Evolutionary conservation across 2,888 invertebrate genomes (phyloP).

Genomic region (Idaea aversata): DNA sequence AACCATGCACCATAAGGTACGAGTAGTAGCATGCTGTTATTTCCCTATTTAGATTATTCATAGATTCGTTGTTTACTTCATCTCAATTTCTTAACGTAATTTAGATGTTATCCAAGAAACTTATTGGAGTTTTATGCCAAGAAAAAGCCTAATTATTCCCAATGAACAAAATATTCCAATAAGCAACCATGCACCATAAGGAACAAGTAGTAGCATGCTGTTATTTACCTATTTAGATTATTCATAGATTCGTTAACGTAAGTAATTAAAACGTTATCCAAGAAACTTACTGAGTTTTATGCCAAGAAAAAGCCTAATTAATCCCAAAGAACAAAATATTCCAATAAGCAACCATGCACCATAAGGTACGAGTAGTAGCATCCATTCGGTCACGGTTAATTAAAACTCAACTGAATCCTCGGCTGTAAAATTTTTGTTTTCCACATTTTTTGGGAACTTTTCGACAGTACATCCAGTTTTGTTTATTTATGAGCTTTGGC

Average conservation of each 20-base stretch:
- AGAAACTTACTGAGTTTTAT: too few relatives aligned
- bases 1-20: conserved; percentile 33
- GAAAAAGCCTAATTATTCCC: too few relatives aligned
- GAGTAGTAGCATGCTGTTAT: conserved; percentile 38
- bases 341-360: conserved; percentile 21
- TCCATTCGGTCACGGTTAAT: conserved; percentile 62
- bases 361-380: conserved; percentile 30
- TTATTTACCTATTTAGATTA: too few relatives aligned
- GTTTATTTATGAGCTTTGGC: conserved; percentile 78
- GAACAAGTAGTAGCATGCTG: conserved; percentile 36
- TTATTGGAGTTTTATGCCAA: too few relatives aligned
- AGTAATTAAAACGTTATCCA: too few relatives aligned
- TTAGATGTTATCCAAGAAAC: too few relatives aligned
- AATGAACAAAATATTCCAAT: conserved; percentile 7
- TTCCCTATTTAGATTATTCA: too few relatives aligned
- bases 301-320: background rate
- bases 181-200: conserved; percentile 29
- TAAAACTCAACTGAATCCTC: conserved; percentile 72
- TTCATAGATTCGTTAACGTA: too few relatives aligned
- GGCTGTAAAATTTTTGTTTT: conserved; percentile 73
- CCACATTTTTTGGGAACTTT: conserved; percentile 67
- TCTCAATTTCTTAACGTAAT: too few relatives aligned
- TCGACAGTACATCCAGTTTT: conserved; percentile 75
- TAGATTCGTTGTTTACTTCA: too few relatives aligned
- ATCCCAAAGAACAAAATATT: conserved; percentile 7